Conservation (phyloP, 1,140 invertebrate species). For the Heterodera carotae region DNA sequence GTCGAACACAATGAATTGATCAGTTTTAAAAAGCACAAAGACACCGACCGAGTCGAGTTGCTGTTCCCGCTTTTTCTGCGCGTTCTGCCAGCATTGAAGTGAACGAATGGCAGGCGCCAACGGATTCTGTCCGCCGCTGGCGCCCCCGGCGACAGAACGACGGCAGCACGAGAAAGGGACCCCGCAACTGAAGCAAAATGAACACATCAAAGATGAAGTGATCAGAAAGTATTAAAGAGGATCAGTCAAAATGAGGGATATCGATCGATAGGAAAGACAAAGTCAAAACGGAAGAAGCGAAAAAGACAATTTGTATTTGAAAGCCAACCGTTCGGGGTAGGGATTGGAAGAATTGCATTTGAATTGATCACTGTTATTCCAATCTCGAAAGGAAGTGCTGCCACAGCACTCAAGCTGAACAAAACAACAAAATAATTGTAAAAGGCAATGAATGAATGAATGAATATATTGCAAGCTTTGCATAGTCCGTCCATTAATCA, state of each 20-base stretch:
- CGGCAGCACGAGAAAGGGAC: conserved; percentile 63
- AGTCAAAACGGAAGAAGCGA: background rate
- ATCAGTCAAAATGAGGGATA: background rate
- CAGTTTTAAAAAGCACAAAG: background rate
- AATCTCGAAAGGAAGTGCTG: conserved; percentile 61
- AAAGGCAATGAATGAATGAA: too few species aligned
- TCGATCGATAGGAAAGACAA: background rate
- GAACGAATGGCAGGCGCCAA: conserved; percentile 63
- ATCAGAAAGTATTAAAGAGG: background rate
- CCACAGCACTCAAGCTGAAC: conserved; percentile 65
- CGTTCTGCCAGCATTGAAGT: conserved; percentile 62
- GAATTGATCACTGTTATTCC: conserved; percentile 64
- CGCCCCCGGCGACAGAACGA: conserved; percentile 49
- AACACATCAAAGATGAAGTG: background rate
- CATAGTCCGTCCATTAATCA: too few species aligned
- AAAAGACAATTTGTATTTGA: background rate
- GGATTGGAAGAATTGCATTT: conserved; percentile 61
- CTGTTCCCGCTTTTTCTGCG: conserved; percentile 59
- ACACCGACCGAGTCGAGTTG: conserved; percentile 52
- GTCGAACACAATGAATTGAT: background rate
- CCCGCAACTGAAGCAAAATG: conserved; percentile 45
- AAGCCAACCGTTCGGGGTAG: conserved; percentile 55
- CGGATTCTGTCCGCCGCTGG: conserved; percentile 37
- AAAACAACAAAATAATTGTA: conserved; percentile 18
- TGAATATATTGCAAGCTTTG: too few species aligned